Evolutionary conservation across 2,888 invertebrate species (phyloP).

Genomic region (Aspidiotus rigidus): DNA sequence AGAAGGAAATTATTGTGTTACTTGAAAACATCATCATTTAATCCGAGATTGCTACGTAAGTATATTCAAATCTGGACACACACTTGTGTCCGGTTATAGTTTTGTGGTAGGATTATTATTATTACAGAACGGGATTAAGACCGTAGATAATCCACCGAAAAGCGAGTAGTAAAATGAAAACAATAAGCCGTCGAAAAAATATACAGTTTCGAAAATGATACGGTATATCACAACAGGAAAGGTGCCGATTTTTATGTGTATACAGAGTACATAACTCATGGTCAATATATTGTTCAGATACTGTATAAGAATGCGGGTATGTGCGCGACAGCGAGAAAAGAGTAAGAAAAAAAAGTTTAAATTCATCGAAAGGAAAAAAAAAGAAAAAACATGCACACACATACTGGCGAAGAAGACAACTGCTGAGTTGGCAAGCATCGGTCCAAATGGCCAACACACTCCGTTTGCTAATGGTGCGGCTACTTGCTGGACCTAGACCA

Average conservation of each 20-base stretch:
- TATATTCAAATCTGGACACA: too few relatives aligned
- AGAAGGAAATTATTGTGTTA: too few relatives aligned
- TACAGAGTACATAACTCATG: background rate
- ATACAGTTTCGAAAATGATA: too few relatives aligned
- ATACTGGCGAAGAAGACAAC: slow-evolving; percentile 10
- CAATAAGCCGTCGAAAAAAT: too few relatives aligned
- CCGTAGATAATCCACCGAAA: too few relatives aligned
- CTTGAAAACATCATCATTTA: too few relatives aligned
- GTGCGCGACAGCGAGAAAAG: background rate
- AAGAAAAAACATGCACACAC: slow-evolving; percentile 23
- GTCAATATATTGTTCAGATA: slow-evolving; percentile 20
- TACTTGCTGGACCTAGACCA: slow-evolving; percentile 37
- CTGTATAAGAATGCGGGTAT: background rate
- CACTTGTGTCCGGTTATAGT: too few relatives aligned
- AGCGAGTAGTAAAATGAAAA: too few relatives aligned
- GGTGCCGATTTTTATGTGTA: slow-evolving; percentile 23
- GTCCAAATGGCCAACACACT: slow-evolving; percentile 34
- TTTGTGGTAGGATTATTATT: too few relatives aligned
- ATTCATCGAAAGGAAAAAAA: slow-evolving; percentile 28
- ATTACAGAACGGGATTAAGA: too few relatives aligned
- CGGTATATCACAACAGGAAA: slow-evolving; percentile 4
- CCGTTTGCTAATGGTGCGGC: slow-evolving; percentile 34
- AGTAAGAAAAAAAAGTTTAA: slow-evolving; percentile 22
- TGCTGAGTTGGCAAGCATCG: slow-evolving; percentile 34
- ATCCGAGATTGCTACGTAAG: too few relatives aligned